Base-by-base conservation (phyloP, 2,797 vertebrate species). In the Pelochelys cantorii region DNA sequence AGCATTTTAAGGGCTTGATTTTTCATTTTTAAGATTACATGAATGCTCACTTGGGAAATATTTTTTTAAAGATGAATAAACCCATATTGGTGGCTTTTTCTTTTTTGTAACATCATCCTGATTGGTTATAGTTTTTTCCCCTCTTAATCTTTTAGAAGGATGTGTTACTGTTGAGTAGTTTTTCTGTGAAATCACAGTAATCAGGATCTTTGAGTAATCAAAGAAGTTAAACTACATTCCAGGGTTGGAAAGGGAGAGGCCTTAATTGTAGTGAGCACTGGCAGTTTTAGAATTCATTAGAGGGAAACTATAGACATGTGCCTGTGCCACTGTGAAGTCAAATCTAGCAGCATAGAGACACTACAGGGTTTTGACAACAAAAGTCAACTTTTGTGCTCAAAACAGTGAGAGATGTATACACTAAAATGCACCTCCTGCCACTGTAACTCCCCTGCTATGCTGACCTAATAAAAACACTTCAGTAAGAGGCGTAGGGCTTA, bases 1-100 rank as follows among this genome's bases (percentile, higher is more conserved):
- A 92, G 84, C 79, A 57, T 85, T 91, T 75, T 23, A 34, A 55
- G 23, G 25, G 6, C 84, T 94, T 88, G n/a, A 71, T 56, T 14
- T 77, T 54, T 31, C 5, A 42, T 68, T 77, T 31, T 6, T 62
- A 27, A 65, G 0, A 0, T 34, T 0, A 2, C 59, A 29, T 18
- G 27, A 5, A 13, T 81, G 3, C 57, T 92, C 83, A 9, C 75
- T 92, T 82, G 11, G 9, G 57, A 25, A 59, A 10, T 59, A 79
- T 3, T 77, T 23, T 29, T 31, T 1, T 14, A 48, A 6, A 57
- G 6, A 54, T 31, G 62, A 6, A n/a, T 23, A 84, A 54, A 85
- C 57, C 8, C 62, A 0, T 79, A 48, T 68, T 68, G 80, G 68
- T 68, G 78, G 53, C 4, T 84, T 25, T 74, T 60, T 42, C 53